Conservation (phyloP, 2,113 vertebrate species). For the Athene noctua region DNA sequence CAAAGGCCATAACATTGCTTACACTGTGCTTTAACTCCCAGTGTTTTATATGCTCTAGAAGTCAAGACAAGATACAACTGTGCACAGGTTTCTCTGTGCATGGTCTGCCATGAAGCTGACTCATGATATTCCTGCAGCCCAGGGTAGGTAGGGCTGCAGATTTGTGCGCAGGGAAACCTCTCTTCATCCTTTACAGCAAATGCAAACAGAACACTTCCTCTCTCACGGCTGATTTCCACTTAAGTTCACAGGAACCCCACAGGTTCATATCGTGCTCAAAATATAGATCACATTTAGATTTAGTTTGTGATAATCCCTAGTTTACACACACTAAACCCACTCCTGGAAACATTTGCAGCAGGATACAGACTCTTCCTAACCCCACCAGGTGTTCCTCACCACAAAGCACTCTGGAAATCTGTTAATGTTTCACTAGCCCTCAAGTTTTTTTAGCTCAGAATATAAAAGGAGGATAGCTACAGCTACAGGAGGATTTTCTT, state of each 20-base stretch:
- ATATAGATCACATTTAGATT: not conserved
- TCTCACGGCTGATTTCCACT: not conserved
- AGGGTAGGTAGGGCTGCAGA: not conserved
- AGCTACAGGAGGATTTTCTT: not conserved
- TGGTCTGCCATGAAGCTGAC: not conserved
- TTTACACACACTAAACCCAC: not conserved
- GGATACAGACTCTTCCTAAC: not conserved
- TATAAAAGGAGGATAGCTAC: not conserved
- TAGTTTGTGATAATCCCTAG: not conserved
- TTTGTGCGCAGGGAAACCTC: not conserved
- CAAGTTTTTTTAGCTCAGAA: not conserved
- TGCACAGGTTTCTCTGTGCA: not conserved
- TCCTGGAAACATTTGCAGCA: conserved; percentile 2
- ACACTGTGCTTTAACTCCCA: not conserved
- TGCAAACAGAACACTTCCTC: not conserved
- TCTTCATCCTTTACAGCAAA: not conserved
- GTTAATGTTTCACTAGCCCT: not conserved
- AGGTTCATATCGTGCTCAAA: not conserved
- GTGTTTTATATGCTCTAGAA: not conserved
- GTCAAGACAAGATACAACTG: not conserved
- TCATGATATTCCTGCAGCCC: not conserved
- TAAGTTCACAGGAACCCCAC: not conserved
- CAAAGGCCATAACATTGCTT: not conserved
- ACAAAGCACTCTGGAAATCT: not conserved
- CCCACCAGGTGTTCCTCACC: not conserved